Evolutionary conservation across 2,113 vertebrate species (phyloP), one percentile per base, ranked within the genome.

Genomic region (Calidris pygmaea): DNA sequence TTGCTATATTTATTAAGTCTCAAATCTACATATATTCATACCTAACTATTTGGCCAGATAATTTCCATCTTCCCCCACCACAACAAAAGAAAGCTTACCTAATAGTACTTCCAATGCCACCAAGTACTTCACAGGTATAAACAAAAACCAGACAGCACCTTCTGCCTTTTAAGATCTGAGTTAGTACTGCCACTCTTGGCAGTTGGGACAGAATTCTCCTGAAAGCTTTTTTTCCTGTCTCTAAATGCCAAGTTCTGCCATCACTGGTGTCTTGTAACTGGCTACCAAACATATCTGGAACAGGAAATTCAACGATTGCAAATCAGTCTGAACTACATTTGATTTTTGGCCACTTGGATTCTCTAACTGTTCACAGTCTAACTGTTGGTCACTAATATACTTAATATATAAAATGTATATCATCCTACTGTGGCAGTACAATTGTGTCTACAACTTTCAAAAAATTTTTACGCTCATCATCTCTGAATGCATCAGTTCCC

Each of bases 21-120:
- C 72, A 95, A 96, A 74, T 71, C 95, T 97, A 96, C 74, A 68
- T 75, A 81, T 94, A 92, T 87, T 87, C 89, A 94, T 89, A 80
- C 9, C 93, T 97, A 97, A 97, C 93, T 90, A 81, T 72, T 87
- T 90, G 94, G 90, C 86, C 96, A 97, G 92, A 70, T 96, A 72
- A 92, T 91, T 72, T 90, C 91, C 97, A 87, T 85, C 95, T 85
- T 90, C 52, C 87, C 71, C 59, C 90, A 95, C 66, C 94, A 74
- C 14, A 95, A 96, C 93, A 87, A 70, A 87, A 96, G 93, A 94
- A 96, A 97, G 95, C 75, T 97, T 90, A 79, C 52, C 87, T 87
- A 97, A 86, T 3, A 92, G 88, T 70, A 93, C 48, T 96, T 80
- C 62, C 93, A 97, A 47, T 23, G 78, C 39, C 16, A 84, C 87